Base-by-base conservation (phyloP, 2,113 vertebrate species). In the Oncorhynchus gorbuscha region DNA sequence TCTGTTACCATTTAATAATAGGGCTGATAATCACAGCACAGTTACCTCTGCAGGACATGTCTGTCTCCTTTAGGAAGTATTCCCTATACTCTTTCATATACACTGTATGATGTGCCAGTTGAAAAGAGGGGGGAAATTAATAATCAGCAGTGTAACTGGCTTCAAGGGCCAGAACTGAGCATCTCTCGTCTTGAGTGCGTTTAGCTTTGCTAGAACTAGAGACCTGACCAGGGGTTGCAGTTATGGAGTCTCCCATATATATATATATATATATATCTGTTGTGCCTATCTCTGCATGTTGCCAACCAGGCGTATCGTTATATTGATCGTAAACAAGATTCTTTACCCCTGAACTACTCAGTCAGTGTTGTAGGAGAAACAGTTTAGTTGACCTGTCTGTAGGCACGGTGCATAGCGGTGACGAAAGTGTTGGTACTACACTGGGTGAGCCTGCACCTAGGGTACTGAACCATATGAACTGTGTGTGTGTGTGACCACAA, bases 401-500 rank as follows among this genome's bases (percentile, higher is more conserved):
- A 11, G 24, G 39, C 39, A 45, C 8, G 39, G 39, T 3, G 9
- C 39, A 67, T 67, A 67, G 65, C 13, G n/a, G 8, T 13, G 59
- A 62, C 18, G 9, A 8, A 62, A 62, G 59, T 62, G 59, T 62
- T 22, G 59, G 18, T 62, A 62, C 59, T 20, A 62, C n/a, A 62
- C n/a, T 8, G 18, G n/a, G n/a, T 62, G n/a, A 28, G n/a, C 62
- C 24, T 65, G 22, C 62, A 4, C 62, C n/a, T 24, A 30, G 24
- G 65, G 24, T 67, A 30, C 28, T 67, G 13, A 28, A 14, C 26
- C 26, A 45, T 45, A 45, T 59, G 71, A 30, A 77, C 73, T 72
- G 65, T 73, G 75, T 24, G 24, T 24, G 24, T 61, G 83, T 75
- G 65, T 88, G 89, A 81, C 82, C 80, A 12, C 39, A 45, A 45